Percentiles rank a stretch among this genome's conserved stretches.
Conservation (phyloP, 2,797 vertebrate species). For the Danio choprae region DNA sequence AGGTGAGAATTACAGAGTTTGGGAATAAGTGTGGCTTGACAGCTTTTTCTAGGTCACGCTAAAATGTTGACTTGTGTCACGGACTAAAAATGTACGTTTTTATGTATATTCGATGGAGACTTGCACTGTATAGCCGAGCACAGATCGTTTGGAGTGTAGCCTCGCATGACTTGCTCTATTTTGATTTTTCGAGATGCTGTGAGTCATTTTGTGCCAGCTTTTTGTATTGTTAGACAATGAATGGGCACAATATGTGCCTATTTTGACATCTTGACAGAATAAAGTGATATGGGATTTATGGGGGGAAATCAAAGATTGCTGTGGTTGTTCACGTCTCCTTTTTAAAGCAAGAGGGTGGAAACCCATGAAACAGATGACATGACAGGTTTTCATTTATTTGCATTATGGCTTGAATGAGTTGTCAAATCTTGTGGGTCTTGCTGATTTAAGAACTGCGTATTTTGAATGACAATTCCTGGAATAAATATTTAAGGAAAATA, state of each 20-base stretch:
- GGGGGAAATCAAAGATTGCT: background rate
- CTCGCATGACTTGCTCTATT: background rate
- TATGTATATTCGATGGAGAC: constrained; percentile 25
- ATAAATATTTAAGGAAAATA: constrained; percentile 32
- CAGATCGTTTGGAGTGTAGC: background rate
- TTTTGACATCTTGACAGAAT: background rate
- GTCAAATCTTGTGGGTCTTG: constrained; percentile 22
- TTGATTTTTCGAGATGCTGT: constrained; percentile 1
- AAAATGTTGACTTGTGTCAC: constrained; percentile 20
- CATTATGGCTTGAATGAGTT: constrained; percentile 7
- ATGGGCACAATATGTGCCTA: background rate
- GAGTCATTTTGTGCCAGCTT: constrained; percentile 11
- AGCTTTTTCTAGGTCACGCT: constrained; percentile 31
- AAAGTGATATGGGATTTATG: background rate
- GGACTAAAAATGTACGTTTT: background rate
- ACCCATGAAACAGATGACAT: background rate
- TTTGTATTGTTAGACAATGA: background rate
- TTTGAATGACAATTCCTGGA: constrained; percentile 20
- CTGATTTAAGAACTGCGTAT: constrained; percentile 26
- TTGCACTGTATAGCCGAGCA: background rate
- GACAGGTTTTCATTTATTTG: constrained; percentile 27
- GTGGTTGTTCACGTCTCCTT: background rate
- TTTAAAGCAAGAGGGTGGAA: constrained; percentile 18
- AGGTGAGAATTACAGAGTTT: constrained; percentile 48
- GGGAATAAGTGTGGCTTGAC: constrained; percentile 27